Conservation (phyloP, 2,888 invertebrate genomes). For the Stenolophus ochropezus region DNA sequence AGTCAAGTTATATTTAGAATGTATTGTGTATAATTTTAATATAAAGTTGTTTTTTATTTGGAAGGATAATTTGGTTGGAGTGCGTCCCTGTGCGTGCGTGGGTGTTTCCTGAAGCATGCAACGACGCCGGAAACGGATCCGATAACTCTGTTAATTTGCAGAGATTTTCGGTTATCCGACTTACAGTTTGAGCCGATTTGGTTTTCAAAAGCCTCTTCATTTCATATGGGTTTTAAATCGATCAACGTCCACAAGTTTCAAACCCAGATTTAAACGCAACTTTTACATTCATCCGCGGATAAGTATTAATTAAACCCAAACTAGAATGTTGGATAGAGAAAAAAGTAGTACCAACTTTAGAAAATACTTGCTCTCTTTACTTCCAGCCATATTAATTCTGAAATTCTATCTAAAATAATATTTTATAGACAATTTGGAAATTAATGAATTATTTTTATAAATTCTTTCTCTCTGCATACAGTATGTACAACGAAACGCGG, state of each 20-base stretch:
- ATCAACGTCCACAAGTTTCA: conserved; percentile 19
- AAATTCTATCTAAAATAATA: too few relatives aligned
- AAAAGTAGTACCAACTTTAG: too few relatives aligned
- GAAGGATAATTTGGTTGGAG: neutral
- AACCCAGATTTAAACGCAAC: neutral
- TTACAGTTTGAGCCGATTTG: conserved; percentile 53
- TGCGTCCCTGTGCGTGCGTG: conserved; percentile 24
- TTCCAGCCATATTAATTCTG: too few relatives aligned
- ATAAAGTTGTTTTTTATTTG: neutral
- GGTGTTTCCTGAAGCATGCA: conserved; percentile 28
- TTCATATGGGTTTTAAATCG: conserved; percentile 46
- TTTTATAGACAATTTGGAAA: too few relatives aligned
- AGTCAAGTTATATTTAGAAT: too few relatives aligned
- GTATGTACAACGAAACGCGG: too few relatives aligned
- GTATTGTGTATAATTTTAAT: too few relatives aligned
- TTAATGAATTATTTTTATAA: too few relatives aligned
- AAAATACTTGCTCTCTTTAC: too few relatives aligned
- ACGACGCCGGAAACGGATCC: conserved; percentile 32
- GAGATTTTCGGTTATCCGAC: conserved; percentile 49
- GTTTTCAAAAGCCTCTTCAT: conserved; percentile 45
- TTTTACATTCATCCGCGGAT: neutral
- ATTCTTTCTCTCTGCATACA: too few relatives aligned
- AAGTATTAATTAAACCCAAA: neutral
- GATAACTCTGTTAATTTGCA: conserved; percentile 53
- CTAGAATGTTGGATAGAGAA: neutral